These are phyloP conservation scores for Meiosimyza platycephala DNA, from an alignment of 2,888 invertebrate genomes.

Conservation along the genomic window DNA sequence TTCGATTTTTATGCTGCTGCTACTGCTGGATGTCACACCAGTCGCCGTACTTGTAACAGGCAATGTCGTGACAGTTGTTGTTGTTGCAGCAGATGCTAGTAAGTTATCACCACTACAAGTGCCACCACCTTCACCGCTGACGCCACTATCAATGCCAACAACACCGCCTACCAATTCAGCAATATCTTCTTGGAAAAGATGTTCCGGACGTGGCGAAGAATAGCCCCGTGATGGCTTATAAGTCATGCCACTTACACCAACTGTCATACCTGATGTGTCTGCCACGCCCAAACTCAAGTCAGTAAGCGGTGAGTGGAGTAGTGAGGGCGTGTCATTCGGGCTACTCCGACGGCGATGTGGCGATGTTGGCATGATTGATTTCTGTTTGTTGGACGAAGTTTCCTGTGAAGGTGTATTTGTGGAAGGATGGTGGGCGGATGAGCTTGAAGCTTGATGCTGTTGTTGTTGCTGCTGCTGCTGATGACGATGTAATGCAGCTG, in stretches of 20 bases:
- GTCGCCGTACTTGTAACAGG: conserved; percentile 30
- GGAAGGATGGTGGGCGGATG: conserved; percentile 18
- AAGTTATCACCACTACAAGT: no score
- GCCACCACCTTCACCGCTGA: conserved; percentile 36
- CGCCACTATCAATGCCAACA: conserved; percentile 25
- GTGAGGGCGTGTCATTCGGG: conserved; percentile 71
- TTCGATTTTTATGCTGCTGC: conserved; percentile 77
- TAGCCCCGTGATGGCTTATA: conserved; percentile 71
- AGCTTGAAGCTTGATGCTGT: not conserved
- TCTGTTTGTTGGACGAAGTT: conserved; percentile 38
- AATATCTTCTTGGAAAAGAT: conserved; percentile 76
- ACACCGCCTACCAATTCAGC: conserved; percentile 64
- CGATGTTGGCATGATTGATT: conserved; percentile 61
- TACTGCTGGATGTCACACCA: conserved; percentile 39
- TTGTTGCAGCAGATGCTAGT: conserved; percentile 43
- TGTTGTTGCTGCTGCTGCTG: conserved; percentile 55
- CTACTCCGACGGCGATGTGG: conserved; percentile 68
- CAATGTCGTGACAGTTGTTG: conserved; percentile 23
- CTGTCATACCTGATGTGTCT: not conserved
- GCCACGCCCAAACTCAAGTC: conserved; percentile 73
- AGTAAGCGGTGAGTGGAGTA: conserved; percentile 71
- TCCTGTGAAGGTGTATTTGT: conserved; percentile 40
- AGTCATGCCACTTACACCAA: conserved; percentile 66
- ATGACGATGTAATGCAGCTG: conserved; percentile 12
- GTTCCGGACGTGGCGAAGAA: conserved; percentile 68